Evolutionary conservation across 1,140 invertebrate species (phyloP).

Genomic region (Drosophila ohnishii): DNA sequence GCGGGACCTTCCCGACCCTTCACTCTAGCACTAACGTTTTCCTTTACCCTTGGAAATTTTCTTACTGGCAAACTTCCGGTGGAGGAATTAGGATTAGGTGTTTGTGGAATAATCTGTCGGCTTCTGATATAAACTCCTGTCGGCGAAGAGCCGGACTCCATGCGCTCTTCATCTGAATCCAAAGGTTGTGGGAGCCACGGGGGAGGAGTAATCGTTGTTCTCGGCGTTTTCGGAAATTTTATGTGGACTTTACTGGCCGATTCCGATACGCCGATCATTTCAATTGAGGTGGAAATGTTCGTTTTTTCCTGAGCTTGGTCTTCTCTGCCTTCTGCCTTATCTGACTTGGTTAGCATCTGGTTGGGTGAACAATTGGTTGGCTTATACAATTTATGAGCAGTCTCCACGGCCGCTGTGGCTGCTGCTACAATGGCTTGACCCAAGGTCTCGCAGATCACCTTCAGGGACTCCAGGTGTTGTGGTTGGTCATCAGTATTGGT

Average conservation of each 20-base stretch:
- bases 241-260: too few species aligned
- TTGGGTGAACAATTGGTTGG: not conserved
- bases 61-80: not conserved
- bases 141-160: not conserved
- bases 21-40: too few species aligned
- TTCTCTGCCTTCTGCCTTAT: not conserved
- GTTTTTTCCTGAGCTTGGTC: not conserved
- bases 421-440: constrained; percentile 18
- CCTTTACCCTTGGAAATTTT: not conserved
- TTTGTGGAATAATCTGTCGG: not conserved
- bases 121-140: too few species aligned
- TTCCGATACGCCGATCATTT: not conserved
- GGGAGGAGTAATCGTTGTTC: not conserved
- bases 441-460: constrained; percentile 30
- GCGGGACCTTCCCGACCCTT: not conserved
- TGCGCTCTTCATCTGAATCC: not conserved
- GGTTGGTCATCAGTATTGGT: constrained; percentile 12
- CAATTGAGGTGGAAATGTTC: not conserved
- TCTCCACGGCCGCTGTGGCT: constrained; percentile 19
- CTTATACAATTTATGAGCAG: not conserved
- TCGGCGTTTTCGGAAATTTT: not conserved
- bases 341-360: not conserved
- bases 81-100: too few species aligned
- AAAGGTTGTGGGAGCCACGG: not conserved
- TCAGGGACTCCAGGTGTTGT: not conserved